phyloP scores from a whole-genome alignment of 2,888 invertebrate genomes.

The Cloeon dipterum region DNA sequence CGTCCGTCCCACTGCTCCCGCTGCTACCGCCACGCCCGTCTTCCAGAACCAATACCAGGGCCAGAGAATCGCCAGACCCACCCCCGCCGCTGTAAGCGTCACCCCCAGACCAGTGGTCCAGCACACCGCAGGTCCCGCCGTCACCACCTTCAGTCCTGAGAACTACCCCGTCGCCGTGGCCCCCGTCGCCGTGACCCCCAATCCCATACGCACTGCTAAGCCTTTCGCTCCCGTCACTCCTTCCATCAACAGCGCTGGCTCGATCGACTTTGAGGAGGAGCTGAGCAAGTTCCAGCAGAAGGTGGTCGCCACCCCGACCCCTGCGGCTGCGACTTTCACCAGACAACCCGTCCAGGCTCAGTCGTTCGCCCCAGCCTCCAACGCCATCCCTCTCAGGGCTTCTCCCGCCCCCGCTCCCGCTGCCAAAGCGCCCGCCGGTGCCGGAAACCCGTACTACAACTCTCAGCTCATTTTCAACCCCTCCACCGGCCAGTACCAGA shows the following conservation, averaged over 20 bases:
- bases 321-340: neutral
- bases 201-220: conserved; percentile 12
- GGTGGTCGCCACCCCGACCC: conserved; percentile 10
- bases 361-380: conserved; percentile 16
- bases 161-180: conserved; percentile 16
- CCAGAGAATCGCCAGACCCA: conserved; percentile 1
- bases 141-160: conserved; percentile 39
- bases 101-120: conserved; percentile 29
- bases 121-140: conserved; percentile 28
- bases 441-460: conserved; percentile 42
- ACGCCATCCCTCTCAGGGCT: conserved; percentile 16
- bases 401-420: conserved; percentile 7
- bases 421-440: conserved; percentile 6
- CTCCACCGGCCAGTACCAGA: conserved; percentile 51
- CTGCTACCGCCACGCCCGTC: conserved; percentile 30
- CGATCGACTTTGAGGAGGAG: conserved; percentile 47
- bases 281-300: conserved; percentile 49
- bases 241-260: conserved; percentile 12
- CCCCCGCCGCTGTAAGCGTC: conserved; percentile 13
- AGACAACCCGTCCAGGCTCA: conserved; percentile 10
- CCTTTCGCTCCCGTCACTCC: conserved; percentile 14
- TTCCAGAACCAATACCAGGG: conserved; percentile 40
- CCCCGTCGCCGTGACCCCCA: conserved; percentile 13
- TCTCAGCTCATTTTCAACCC: conserved; percentile 59
- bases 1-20: conserved; percentile 20